Conservation (phyloP, 2,797 vertebrate species). For the Atherinosoma microstoma region DNA sequence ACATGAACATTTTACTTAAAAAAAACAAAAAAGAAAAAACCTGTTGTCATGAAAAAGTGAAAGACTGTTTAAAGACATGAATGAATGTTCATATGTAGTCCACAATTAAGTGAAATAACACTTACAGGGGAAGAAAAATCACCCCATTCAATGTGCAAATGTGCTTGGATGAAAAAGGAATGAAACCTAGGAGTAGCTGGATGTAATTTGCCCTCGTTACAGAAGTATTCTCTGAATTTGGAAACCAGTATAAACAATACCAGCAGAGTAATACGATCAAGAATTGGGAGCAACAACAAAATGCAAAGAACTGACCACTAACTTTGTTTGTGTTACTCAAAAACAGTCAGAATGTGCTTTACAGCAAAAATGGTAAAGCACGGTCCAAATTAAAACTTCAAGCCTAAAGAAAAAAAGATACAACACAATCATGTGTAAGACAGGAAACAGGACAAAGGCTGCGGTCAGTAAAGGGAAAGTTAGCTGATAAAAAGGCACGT, state of each 20-base stretch:
- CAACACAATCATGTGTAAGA: background rate
- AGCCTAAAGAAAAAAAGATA: background rate
- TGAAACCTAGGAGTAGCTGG: background rate
- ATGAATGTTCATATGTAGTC: background rate
- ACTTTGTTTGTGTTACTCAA: background rate
- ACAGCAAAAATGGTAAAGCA: background rate
- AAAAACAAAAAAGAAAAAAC: background rate
- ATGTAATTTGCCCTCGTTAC: background rate
- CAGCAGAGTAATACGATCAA: background rate
- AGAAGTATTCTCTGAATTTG: background rate
- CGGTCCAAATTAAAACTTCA: background rate
- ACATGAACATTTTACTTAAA: background rate
- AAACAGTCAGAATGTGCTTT: background rate
- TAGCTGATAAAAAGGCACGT: background rate
- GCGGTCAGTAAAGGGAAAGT: background rate
- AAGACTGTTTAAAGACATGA: background rate
- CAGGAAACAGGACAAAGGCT: background rate
- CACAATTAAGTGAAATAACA: background rate
- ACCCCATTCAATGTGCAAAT: background rate
- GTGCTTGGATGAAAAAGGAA: background rate
- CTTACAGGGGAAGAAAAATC: background rate
- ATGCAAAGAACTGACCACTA: background rate
- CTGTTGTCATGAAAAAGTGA: no score
- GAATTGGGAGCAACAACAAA: background rate
- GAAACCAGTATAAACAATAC: background rate